Conservation (phyloP, 2,888 invertebrate species). For the Zele albiditarsus region DNA sequence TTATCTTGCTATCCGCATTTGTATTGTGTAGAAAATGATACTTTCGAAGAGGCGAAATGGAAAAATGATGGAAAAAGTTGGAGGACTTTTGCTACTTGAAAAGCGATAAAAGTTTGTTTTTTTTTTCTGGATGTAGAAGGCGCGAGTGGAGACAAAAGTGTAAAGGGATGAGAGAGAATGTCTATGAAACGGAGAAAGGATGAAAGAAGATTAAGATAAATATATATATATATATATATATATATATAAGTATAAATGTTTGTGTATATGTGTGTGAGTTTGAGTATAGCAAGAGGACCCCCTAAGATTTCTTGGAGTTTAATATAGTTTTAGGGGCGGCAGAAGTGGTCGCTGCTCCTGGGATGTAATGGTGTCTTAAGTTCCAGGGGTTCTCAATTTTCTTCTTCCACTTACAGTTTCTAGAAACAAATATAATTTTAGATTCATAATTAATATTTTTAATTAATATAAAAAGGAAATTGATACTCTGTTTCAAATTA, state of each 20-base stretch:
- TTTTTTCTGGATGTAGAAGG: constrained; percentile 28
- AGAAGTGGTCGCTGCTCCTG: constrained; percentile 62
- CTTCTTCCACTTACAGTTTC: neutral
- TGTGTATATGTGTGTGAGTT: too few species aligned
- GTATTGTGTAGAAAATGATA: constrained; percentile 17
- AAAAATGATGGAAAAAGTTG: constrained; percentile 47
- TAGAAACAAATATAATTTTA: too few species aligned
- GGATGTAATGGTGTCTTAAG: constrained; percentile 73
- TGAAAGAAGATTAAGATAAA: constrained; percentile 7
- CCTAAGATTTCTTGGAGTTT: constrained; percentile 72
- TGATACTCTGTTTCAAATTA: too few species aligned
- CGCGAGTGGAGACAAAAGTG: constrained; percentile 22
- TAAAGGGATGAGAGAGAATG: constrained; percentile 22
- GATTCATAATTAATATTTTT: too few species aligned
- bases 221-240: neutral
- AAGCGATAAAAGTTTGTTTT: constrained; percentile 42
- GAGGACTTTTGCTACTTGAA: constrained; percentile 47
- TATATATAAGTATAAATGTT: too few species aligned
- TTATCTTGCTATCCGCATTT: neutral
- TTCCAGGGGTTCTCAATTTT: constrained; percentile 67
- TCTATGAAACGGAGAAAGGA: constrained; percentile 39
- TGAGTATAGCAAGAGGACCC: constrained; percentile 53
- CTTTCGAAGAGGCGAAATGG: constrained; percentile 18
- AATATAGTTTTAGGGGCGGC: constrained; percentile 72
- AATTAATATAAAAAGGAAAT: too few species aligned